Conservation (phyloP, 2,888 invertebrate genomes). For the Andrena marginata region DNA sequence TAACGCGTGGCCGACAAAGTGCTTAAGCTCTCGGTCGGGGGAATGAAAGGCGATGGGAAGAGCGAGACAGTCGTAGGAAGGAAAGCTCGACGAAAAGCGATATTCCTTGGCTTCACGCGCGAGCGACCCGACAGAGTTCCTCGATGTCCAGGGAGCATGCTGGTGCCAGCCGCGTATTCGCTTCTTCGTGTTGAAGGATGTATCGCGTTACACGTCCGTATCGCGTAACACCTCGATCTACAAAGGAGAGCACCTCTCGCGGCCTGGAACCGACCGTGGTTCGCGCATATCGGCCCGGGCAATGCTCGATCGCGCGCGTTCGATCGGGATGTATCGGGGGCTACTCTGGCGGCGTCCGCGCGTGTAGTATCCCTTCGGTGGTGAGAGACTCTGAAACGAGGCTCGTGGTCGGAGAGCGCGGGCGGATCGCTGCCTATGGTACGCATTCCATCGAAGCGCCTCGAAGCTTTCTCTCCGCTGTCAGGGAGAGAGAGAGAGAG, state of each 20-base stretch:
- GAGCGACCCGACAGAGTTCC: conserved; percentile 64
- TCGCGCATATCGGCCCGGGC: background rate
- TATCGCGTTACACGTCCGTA: conserved; percentile 68
- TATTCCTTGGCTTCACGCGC: conserved; percentile 67
- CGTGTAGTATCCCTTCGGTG: conserved; percentile 33
- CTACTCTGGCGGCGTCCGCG: conserved; percentile 13
- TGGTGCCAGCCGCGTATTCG: conserved; percentile 27
- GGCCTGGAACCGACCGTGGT: conserved; percentile 34
- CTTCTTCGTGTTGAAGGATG: conserved; percentile 63
- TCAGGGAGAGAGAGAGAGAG: background rate
- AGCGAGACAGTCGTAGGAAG: conserved; percentile 57
- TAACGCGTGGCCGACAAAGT: background rate
- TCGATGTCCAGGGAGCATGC: conserved; percentile 54
- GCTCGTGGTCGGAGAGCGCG: conserved; percentile 42
- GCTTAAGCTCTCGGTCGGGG: background rate
- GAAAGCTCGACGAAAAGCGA: conserved; percentile 71
- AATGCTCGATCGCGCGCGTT: conserved; percentile 16
- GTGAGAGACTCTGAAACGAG: conserved; percentile 28
- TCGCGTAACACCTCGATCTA: conserved; percentile 68
- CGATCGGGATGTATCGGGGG: conserved; percentile 36
- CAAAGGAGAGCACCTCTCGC: conserved; percentile 56
- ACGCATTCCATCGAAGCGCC: conserved; percentile 64
- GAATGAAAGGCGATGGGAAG: conserved; percentile 17
- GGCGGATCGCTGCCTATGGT: conserved; percentile 54
- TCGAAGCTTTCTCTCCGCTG: conserved; percentile 58